Conservation (phyloP, 2,797 vertebrate genomes). For the Sebastiscus tertius region DNA sequence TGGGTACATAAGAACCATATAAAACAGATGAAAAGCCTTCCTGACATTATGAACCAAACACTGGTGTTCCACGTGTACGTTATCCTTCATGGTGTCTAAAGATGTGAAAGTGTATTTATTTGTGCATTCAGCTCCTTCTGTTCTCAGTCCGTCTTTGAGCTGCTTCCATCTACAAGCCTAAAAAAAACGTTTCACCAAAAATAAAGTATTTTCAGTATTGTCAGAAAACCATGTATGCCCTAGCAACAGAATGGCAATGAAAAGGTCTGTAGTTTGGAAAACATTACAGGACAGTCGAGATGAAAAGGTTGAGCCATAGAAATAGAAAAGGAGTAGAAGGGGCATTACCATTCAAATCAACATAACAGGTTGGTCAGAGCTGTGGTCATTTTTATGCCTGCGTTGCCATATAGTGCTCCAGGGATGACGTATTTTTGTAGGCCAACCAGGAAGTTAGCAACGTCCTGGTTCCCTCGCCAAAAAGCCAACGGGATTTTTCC, state of each 20-base stretch:
- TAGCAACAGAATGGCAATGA: too few relatives aligned
- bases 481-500: too few relatives aligned
- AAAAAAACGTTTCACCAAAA: neutral
- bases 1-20: neutral
- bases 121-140: conserved; percentile 1
- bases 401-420: too few relatives aligned
- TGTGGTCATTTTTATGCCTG: too few relatives aligned
- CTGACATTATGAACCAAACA: neutral
- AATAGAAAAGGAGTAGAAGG: too few relatives aligned
- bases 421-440: too few relatives aligned
- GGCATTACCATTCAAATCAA: too few relatives aligned
- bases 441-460: too few relatives aligned
- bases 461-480: too few relatives aligned
- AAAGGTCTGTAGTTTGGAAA: neutral
- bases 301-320: too few relatives aligned
- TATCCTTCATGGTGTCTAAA: neutral
- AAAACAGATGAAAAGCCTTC: neutral
- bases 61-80: neutral
- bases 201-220: neutral
- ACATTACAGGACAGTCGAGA: neutral
- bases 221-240: neutral
- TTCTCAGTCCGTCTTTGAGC: neutral
- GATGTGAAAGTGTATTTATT: neutral
- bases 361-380: too few relatives aligned
- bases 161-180: neutral